Percentiles rank a stretch among this genome's conserved stretches.
These are phyloP conservation scores for Megaceryle torquata DNA, from an alignment of 2,113 vertebrate genomes.

Conservation along the genomic window DNA sequence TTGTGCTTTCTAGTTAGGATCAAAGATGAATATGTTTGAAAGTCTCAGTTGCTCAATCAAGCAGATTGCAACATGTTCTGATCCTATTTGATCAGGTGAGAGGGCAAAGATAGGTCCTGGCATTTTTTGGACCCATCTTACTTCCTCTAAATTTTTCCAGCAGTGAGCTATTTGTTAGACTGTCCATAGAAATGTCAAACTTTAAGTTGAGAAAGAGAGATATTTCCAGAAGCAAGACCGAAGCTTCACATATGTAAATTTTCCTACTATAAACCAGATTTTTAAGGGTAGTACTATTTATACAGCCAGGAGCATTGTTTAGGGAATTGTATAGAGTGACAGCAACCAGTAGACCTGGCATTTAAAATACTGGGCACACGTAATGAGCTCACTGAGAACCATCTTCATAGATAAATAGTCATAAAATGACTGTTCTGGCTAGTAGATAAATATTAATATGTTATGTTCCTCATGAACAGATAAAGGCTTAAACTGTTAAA, in stretches of 20 bases:
- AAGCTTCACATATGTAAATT: neutral
- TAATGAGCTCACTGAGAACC: conserved; percentile 3
- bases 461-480: neutral
- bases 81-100: neutral
- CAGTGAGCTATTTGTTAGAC: neutral
- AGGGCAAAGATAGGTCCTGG: neutral
- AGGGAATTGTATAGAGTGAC: neutral
- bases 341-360: neutral
- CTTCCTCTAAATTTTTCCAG: neutral
- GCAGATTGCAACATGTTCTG: neutral
- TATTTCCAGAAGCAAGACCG: neutral
- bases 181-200: neutral
- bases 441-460: neutral
- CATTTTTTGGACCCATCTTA: neutral
- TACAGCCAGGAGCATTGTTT: neutral
- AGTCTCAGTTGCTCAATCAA: neutral
- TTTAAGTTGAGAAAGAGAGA: neutral
- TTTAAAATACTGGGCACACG: neutral
- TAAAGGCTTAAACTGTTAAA: neutral
- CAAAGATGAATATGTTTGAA: neutral
- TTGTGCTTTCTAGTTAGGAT: neutral
- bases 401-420: neutral
- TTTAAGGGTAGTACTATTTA: neutral
- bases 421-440: neutral
- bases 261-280: neutral